Evolutionary conservation across 2,888 invertebrate species (phyloP).

Genomic region (Drosophila longiperda): DNA sequence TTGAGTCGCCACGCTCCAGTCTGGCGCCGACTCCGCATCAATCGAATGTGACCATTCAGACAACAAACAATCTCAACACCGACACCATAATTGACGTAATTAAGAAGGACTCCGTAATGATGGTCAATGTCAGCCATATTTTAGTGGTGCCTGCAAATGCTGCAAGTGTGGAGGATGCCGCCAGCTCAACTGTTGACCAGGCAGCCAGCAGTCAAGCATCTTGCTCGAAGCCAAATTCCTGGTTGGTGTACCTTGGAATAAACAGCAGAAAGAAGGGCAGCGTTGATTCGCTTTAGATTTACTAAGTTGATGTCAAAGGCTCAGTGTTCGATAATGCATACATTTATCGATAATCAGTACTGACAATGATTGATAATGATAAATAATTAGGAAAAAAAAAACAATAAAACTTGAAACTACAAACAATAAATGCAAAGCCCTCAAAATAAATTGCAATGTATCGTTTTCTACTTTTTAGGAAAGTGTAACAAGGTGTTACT

Average conservation of each 20-base stretch:
- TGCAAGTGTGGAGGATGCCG: neutral
- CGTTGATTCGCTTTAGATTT: constrained; percentile 37
- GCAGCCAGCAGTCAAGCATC: neutral
- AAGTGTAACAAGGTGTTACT: too few species aligned
- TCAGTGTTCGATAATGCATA: constrained; percentile 22
- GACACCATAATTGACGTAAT: too few species aligned
- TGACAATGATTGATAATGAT: constrained; percentile 13
- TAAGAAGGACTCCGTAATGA: neutral
- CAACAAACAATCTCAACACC: neutral
- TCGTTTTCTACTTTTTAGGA: too few species aligned
- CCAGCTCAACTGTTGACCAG: neutral
- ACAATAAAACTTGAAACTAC: too few species aligned
- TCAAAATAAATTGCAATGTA: too few species aligned
- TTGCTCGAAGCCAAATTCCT: constrained; percentile 16
- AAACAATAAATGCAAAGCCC: too few species aligned
- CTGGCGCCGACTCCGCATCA: constrained; percentile 47
- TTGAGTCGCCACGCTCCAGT: constrained; percentile 38
- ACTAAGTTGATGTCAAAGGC: neutral
- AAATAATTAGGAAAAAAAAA: too few species aligned
- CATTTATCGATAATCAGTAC: constrained; percentile 12
- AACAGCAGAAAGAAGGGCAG: constrained; percentile 43
- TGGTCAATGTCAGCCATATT: neutral
- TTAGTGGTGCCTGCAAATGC: neutral
- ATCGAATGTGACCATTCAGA: constrained; percentile 37
- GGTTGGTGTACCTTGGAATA: constrained; percentile 60